Percentiles rank a stretch among this genome's conserved stretches.
Conservation (phyloP, 23 tunicate species). For the Trididemnum miniatum region DNA sequence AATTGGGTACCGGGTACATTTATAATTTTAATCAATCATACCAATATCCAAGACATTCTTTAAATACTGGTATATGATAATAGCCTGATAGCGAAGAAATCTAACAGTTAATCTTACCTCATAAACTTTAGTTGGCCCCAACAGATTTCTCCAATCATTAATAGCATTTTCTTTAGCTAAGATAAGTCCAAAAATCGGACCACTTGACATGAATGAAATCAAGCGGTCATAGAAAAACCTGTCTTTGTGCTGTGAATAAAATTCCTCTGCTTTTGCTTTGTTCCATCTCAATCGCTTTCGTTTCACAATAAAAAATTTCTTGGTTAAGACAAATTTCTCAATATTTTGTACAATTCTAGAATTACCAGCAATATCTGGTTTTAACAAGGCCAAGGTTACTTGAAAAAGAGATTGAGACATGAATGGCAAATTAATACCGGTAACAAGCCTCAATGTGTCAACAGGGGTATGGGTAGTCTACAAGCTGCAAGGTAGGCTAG, state of each 20-base stretch:
- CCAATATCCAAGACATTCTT: too few species aligned
- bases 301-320: conserved; percentile 43
- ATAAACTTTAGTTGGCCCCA: conserved; percentile 82
- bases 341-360: conserved; percentile 30
- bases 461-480: too few species aligned
- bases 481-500: too few species aligned
- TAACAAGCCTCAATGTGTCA: too few species aligned
- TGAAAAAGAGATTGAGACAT: conserved; percentile 22
- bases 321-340: conserved; percentile 23
- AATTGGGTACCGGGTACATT: too few species aligned
- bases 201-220: conserved; percentile 70
- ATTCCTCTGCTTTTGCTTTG: conserved; percentile 44
- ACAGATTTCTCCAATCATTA: conserved; percentile 62
- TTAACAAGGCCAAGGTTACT: conserved; percentile 71
- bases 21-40: too few species aligned
- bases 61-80: too few species aligned
- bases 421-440: too few species aligned
- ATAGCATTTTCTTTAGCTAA: conserved; percentile 73
- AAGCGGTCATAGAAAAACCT: conserved; percentile 72
- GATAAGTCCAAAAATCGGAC: conserved; percentile 66
- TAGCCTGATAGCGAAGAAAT: too few species aligned
- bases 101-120: too few species aligned
- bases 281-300: conserved; percentile 43
- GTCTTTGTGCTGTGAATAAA: conserved; percentile 59
- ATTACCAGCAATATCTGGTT: conserved; percentile 80